phyloP scores from a whole-genome alignment of 2,888 invertebrate species.

The Heteropelma amictum region DNA sequence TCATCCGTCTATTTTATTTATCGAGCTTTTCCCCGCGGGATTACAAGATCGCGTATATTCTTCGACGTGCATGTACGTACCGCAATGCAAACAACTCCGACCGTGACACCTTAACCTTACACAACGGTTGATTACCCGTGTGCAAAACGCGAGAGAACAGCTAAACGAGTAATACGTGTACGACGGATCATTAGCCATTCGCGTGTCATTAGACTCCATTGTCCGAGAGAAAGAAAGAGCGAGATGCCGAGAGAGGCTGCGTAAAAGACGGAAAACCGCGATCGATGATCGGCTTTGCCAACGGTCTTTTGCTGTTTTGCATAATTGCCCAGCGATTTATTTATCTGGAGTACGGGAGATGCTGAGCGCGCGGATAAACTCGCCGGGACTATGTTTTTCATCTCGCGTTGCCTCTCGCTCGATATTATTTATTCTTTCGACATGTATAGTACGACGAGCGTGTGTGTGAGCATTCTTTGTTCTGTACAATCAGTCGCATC shows the following conservation, averaged over 20 bases:
- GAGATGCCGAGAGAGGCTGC: background rate
- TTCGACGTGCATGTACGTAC: slow-evolving; percentile 2
- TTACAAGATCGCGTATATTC: background rate
- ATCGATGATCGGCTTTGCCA: slow-evolving; percentile 59
- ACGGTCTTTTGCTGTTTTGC: slow-evolving; percentile 59
- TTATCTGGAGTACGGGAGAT: slow-evolving; percentile 68
- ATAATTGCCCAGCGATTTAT: slow-evolving; percentile 68
- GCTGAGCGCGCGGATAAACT: background rate
- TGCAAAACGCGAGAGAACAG: slow-evolving; percentile 39
- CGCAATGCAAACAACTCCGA: slow-evolving; percentile 69
- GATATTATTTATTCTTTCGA: background rate
- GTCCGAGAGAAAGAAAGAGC: slow-evolving; percentile 35
- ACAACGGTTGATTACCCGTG: slow-evolving; percentile 65
- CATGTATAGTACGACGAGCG: background rate
- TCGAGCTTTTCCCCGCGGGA: background rate
- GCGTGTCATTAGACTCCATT: slow-evolving; percentile 61
- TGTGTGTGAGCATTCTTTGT: background rate
- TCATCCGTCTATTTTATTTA: background rate
- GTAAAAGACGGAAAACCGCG: slow-evolving; percentile 1
- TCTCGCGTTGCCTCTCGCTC: background rate
- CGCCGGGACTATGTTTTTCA: slow-evolving; percentile 9
- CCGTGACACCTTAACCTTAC: slow-evolving; percentile 75
- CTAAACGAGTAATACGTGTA: slow-evolving; percentile 26
- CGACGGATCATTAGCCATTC: slow-evolving; percentile 58
- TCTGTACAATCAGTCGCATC: background rate